A percentile compares a stretch with the other conserved stretches of the same genome.
phyloP scores from a whole-genome alignment of 2,888 invertebrate genomes.

The Sphaerolaimus hirsutus region DNA sequence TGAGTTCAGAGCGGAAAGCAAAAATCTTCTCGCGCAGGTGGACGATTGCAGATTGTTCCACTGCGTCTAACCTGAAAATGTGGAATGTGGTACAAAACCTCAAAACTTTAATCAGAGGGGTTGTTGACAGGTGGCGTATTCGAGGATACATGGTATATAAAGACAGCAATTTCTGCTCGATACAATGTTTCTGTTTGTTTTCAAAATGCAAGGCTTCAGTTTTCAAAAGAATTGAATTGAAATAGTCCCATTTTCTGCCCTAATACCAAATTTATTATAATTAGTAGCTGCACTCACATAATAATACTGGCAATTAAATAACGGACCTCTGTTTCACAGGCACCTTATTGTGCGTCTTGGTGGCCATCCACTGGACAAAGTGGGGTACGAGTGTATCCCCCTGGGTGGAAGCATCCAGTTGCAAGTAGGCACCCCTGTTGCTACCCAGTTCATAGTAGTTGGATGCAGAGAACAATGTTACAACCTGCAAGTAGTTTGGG shows the following conservation, averaged over 20 bases:
- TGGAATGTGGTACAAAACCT: no score
- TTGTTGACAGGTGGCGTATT: no score
- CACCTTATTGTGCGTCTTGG: conserved; percentile 20
- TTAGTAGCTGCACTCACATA: no score
- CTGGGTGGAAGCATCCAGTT: no score
- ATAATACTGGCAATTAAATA: background rate
- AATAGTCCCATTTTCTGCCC: no score
- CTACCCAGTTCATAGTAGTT: conserved; percentile 82
- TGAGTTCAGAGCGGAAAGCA: conserved; percentile 43
- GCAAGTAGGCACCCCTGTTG: conserved; percentile 70
- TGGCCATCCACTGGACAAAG: conserved; percentile 52
- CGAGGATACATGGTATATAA: no score
- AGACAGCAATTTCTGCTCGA: no score
- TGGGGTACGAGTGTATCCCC: conserved; percentile 52
- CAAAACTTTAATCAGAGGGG: no score
- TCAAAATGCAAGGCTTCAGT: no score
- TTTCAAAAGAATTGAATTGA: no score
- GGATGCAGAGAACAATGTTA: conserved; percentile 86
- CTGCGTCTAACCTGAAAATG: conserved; percentile 45
- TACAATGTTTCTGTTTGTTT: no score
- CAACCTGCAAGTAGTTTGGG: conserved; percentile 41
- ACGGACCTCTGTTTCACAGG: conserved; percentile 15
- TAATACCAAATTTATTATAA: no score
- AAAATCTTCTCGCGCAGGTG: conserved; percentile 56
- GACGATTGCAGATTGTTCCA: conserved; percentile 61